Conservation (phyloP, 2,888 invertebrate genomes). For the Molorchus minor region DNA sequence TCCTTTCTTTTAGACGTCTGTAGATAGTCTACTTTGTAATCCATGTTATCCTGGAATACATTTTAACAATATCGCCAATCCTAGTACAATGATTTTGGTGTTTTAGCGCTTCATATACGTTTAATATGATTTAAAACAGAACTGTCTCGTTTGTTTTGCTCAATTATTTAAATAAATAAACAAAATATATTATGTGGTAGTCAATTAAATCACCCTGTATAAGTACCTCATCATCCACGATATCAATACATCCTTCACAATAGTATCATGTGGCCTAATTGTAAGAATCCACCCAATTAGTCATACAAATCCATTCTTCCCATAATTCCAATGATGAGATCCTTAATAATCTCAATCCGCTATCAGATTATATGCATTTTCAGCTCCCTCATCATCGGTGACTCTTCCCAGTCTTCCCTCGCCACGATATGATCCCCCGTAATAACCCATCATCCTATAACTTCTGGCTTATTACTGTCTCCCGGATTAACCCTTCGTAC, state of each 20-base stretch:
- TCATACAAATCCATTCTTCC: slow-evolving; percentile 33
- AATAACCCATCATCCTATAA: slow-evolving; percentile 42
- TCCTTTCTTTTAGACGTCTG: no score
- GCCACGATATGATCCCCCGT: slow-evolving; percentile 33
- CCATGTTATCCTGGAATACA: no score
- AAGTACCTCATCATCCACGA: slow-evolving; percentile 9
- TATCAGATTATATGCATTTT: slow-evolving; percentile 35
- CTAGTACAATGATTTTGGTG: no score
- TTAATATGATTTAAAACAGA: no score
- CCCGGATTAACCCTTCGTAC: slow-evolving; percentile 40
- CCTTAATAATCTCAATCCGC: slow-evolving; percentile 43
- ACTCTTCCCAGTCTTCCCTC: slow-evolving; percentile 38
- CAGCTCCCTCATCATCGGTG: slow-evolving; percentile 32
- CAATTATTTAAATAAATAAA: no score
- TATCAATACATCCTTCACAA: slow-evolving; percentile 17
- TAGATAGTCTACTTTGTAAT: no score
- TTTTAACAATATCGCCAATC: no score
- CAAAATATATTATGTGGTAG: neutral
- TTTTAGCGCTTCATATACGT: no score
- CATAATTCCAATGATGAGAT: slow-evolving; percentile 44
- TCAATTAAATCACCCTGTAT: slow-evolving; percentile 9
- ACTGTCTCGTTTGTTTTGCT: no score
- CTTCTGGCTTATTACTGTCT: slow-evolving; percentile 41
- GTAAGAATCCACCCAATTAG: slow-evolving; percentile 44
- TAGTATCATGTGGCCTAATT: slow-evolving; percentile 12